Evolutionary conservation across 2,888 invertebrate genomes (phyloP).

Genomic region (Pomacea canaliculata): DNA sequence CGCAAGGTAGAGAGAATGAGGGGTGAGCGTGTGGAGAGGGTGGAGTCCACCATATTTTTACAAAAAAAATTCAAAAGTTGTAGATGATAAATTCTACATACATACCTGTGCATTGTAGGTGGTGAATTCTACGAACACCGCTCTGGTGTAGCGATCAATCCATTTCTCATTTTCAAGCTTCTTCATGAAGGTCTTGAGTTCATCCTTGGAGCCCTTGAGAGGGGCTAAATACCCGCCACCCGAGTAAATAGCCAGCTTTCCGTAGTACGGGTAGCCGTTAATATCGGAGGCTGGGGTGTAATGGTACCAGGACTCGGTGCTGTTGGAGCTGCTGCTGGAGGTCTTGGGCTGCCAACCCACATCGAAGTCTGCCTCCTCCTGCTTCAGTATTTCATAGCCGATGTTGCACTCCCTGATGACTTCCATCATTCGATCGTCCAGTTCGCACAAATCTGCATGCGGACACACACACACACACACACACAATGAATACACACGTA

Average conservation of each 20-base stretch:
- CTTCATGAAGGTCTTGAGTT: conserved; percentile 59
- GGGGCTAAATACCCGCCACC: conserved; percentile 72
- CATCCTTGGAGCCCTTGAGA: conserved; percentile 58
- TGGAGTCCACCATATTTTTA: no score
- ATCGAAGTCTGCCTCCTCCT: conserved; percentile 57
- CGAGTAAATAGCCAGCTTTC: conserved; percentile 68
- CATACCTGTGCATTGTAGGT: conserved; percentile 70
- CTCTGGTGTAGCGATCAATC: conserved; percentile 72
- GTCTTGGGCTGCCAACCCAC: conserved; percentile 52
- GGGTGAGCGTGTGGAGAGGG: no score
- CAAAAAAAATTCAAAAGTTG: no score
- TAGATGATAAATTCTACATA: no score
- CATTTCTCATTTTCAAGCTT: conserved; percentile 68
- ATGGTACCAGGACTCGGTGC: conserved; percentile 22
- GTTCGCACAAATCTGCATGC: conserved; percentile 48
- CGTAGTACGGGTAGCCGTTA: conserved; percentile 70
- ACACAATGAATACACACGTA: no score
- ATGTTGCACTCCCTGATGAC: conserved; percentile 59
- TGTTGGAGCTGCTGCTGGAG: conserved; percentile 27
- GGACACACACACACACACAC: neutral
- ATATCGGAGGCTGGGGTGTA: conserved; percentile 65
- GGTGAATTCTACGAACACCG: conserved; percentile 73
- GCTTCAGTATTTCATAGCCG: conserved; percentile 50
- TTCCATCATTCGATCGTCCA: conserved; percentile 39
- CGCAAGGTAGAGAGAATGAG: neutral